Conservation (phyloP, 2,888 invertebrate genomes). For the Norana najaformis region DNA sequence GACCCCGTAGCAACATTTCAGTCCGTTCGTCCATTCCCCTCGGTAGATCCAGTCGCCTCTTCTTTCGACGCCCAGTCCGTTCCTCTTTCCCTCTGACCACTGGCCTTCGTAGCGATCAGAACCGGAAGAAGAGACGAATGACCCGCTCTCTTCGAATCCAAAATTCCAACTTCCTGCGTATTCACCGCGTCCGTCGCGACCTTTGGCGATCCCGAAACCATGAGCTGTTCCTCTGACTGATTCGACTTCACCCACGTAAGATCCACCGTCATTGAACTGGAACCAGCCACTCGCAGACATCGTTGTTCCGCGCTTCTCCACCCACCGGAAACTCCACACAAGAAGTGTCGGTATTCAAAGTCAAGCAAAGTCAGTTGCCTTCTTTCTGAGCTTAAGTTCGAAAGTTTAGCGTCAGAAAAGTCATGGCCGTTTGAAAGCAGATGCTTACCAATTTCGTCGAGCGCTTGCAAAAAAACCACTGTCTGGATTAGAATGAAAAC, state of each 20-base stretch:
- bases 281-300: neutral
- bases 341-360: neutral
- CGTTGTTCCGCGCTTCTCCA: neutral
- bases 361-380: neutral
- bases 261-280: constrained; percentile 27
- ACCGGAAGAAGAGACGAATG: neutral
- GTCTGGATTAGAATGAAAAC: neutral
- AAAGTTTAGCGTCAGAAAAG: neutral
- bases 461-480: neutral
- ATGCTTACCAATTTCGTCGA: neutral
- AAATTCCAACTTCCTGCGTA: constrained; percentile 16
- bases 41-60: constrained; percentile 91
- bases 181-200: constrained; percentile 14
- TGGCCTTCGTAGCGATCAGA: constrained; percentile 71
- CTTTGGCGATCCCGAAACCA: constrained; percentile 19
- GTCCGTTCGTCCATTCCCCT: constrained; percentile 98
- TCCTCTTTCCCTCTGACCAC: constrained; percentile 98
- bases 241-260: constrained; percentile 24
- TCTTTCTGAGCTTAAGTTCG: neutral
- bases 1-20: constrained; percentile 96
- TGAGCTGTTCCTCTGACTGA: neutral
- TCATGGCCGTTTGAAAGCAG: neutral
- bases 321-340: neutral
- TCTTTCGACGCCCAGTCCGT: constrained; percentile 95
- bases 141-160: constrained; percentile 23